Percentiles rank a stretch among this genome's conserved stretches.
Evolutionary conservation across 2,888 invertebrate species (phyloP).

Genomic region (Philereme transversata): DNA sequence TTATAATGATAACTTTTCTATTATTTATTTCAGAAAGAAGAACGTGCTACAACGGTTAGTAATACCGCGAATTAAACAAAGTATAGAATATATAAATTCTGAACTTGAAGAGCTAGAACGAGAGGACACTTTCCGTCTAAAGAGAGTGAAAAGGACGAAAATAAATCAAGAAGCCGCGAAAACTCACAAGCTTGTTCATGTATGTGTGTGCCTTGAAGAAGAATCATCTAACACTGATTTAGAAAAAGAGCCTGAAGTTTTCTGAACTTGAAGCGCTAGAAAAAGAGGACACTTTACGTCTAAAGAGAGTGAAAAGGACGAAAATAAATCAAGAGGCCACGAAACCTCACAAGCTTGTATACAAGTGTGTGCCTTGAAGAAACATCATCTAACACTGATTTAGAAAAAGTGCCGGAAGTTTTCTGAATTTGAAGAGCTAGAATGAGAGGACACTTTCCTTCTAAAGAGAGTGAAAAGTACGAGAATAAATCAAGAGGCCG

Average conservation of each 20-base stretch:
- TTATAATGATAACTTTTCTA: not conserved
- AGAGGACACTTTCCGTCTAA: conserved; percentile 35
- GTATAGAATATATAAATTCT: conserved; percentile 3
- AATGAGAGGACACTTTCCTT: conserved; percentile 22
- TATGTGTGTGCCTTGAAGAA: no score
- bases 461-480: no score
- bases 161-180: not conserved
- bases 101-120: conserved; percentile 22
- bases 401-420: no score
- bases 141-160: conserved; percentile 14
- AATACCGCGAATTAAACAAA: conserved; percentile 6
- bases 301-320: no score
- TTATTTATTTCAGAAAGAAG: conserved; percentile 20
- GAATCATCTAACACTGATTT: no score
- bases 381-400: no score
- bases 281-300: conserved; percentile 20
- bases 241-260: no score
- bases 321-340: not conserved
- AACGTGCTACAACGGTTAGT: conserved; percentile 17
- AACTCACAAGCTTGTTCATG: no score
- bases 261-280: conserved; percentile 14
- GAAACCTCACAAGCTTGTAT: no score
- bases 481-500: not conserved
- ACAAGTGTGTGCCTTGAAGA: no score
- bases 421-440: conserved; percentile 11